These are phyloP conservation scores for Drosophila littoralis DNA, from an alignment of 1,140 invertebrate species.

Conservation along the genomic window DNA sequence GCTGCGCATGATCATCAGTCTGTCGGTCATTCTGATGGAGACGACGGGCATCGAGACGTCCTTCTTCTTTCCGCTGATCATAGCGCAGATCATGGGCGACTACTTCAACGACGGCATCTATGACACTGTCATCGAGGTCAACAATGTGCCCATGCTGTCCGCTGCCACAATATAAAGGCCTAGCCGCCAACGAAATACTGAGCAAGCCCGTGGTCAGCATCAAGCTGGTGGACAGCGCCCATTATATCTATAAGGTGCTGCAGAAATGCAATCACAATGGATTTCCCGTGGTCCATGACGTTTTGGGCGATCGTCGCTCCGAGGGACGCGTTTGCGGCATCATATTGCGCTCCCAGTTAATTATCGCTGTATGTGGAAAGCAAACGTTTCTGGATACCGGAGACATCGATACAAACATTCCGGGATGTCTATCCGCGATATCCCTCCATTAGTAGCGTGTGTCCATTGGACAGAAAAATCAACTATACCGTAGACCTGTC, in stretches of 20 bases:
- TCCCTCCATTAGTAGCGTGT: conserved; percentile 89
- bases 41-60: conserved; percentile 96
- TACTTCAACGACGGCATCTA: conserved; percentile 99
- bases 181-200: conserved; percentile 94
- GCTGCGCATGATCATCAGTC: conserved; percentile 99
- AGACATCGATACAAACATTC: conserved; percentile 92
- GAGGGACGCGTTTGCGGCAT: conserved; percentile 92
- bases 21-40: conserved; percentile 97
- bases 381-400: conserved; percentile 87
- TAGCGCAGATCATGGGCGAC: conserved; percentile 97
- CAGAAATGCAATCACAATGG: conserved; percentile 94
- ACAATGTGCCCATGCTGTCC: conserved; percentile 93
- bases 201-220: conserved; percentile 94
- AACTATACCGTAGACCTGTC: conserved; percentile 92
- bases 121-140: conserved; percentile 94
- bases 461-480: conserved; percentile 52
- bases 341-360: conserved; percentile 95
- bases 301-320: conserved; percentile 85
- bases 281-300: conserved; percentile 95
- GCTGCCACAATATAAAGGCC: conserved; percentile 93
- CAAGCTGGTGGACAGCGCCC: conserved; percentile 92
- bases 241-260: conserved; percentile 92
- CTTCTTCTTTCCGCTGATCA: conserved; percentile 95
- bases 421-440: conserved; percentile 96
- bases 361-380: conserved; percentile 95